Evolutionary conservation across 37 sponge, comb jelly and placozoan genomes (phyloP).

Genomic region (Halichondria panicea): DNA sequence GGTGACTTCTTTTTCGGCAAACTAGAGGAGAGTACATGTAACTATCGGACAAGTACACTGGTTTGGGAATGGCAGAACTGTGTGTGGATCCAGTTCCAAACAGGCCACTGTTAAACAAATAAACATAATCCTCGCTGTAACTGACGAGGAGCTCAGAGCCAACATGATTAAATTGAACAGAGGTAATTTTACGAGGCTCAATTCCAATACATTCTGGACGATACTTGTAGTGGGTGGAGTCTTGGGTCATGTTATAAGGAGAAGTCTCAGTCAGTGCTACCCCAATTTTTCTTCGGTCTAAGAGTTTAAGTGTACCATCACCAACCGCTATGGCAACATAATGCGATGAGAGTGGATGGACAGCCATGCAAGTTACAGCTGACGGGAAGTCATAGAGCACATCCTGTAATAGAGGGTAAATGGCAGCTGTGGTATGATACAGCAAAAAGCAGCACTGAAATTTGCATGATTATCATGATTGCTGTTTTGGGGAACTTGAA

Average conservation of each 20-base stretch:
- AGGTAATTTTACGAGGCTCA: conserved; percentile 52
- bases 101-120: conserved; percentile 65
- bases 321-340: conserved; percentile 67
- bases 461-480: background rate
- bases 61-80: background rate
- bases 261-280: no score
- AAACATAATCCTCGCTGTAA: conserved; percentile 82
- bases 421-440: background rate
- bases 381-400: conserved; percentile 51
- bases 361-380: conserved; percentile 63
- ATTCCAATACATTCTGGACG: conserved; percentile 29
- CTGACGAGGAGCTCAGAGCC: conserved; percentile 76
- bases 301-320: conserved; percentile 62
- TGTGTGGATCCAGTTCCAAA: conserved; percentile 11
- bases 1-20: background rate
- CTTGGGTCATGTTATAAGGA: background rate
- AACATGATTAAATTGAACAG: conserved; percentile 60
- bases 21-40: conserved; percentile 10
- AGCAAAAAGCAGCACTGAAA: background rate
- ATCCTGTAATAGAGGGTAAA: conserved; percentile 31
- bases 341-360: conserved; percentile 68
- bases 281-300: conserved; percentile 69
- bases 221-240: background rate
- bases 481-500: background rate
- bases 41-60: conserved; percentile 1